Base-by-base conservation (phyloP, 2,797 vertebrate genomes). In the Podargus strigoides region DNA sequence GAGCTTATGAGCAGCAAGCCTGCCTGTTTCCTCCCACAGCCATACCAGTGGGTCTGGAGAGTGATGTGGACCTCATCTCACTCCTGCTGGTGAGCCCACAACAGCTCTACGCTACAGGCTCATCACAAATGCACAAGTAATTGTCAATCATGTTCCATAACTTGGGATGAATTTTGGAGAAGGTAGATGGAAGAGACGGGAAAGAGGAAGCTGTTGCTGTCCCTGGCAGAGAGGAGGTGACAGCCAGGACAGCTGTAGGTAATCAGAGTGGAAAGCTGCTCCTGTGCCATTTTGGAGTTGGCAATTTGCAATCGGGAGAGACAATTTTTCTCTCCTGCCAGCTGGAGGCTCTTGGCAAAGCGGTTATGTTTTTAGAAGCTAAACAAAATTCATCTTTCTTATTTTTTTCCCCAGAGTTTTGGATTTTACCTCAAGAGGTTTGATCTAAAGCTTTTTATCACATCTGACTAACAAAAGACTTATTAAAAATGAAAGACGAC, bases 321-420 rank as follows among this genome's bases (percentile, higher is more conserved):
- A 76, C 9, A 5, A 46, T 84, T 90, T 90, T 86, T 75, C 58
- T 86, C 2, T 89, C 60, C 52, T 67, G 46, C 94, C 89, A 91
- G 84, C 74, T 89, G 84, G 76, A 94, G 52, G 41, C 62, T 84
- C 59, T 94, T 94, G 91, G 89, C 55, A 60, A 83, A 77, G 50
- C 55, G 32, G 63, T 47, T 60, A n/a, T 81, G 44, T 50, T 94
- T 91, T 85, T 63, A 94, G 82, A 93, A 94, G 66, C 69, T 67
- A 94, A 97, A 94, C 73, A 96, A 95, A 95, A 95, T 95, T 59
- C 23, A 70, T 92, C 76, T 80, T 95, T 81, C 80, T 74, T 93
- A 58, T 68, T 92, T 93, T 92, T 93, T 95, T 64, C 70, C 67
- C 47, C 46, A 10, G 60, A 94, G 68, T 85, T 88, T 82, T 58